These are phyloP conservation scores for Coracias cyanogaster DNA, from an alignment of 2,797 vertebrate genomes.

Conservation along the genomic window DNA sequence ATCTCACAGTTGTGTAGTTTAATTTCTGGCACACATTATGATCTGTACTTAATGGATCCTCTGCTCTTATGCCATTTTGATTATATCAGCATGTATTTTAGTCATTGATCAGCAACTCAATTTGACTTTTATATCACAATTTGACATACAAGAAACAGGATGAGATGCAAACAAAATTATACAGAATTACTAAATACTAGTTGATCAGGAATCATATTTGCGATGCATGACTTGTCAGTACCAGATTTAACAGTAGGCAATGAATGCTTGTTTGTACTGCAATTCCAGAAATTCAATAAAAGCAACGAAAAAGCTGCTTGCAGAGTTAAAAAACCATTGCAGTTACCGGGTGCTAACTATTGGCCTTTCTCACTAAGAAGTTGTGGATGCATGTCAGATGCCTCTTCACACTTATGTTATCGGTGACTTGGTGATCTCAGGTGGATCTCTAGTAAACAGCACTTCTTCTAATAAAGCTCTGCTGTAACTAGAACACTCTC, in stretches of 20 bases:
- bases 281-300: background rate
- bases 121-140: conserved; percentile 21
- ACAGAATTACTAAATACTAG: conserved; percentile 32
- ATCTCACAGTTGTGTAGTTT: background rate
- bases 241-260: background rate
- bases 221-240: background rate
- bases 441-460: background rate
- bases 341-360: background rate
- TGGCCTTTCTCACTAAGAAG: background rate
- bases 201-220: conserved; percentile 8
- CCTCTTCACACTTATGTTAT: background rate
- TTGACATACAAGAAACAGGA: conserved; percentile 29
- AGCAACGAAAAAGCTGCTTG: background rate
- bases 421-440: background rate
- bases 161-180: conserved; percentile 15
- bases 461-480: background rate
- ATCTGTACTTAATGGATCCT: background rate
- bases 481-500: background rate
- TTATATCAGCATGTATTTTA: background rate
- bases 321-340: background rate
- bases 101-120: conserved; percentile 25
- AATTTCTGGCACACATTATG: conserved; percentile 12
- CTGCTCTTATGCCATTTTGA: conserved; percentile 24
- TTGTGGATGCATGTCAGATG: background rate
- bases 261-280: background rate